A percentile compares a stretch with the other conserved stretches of the same genome.
Conservation (phyloP, 2,113 vertebrate genomes). For the Brachionichthys hirsutus region DNA sequence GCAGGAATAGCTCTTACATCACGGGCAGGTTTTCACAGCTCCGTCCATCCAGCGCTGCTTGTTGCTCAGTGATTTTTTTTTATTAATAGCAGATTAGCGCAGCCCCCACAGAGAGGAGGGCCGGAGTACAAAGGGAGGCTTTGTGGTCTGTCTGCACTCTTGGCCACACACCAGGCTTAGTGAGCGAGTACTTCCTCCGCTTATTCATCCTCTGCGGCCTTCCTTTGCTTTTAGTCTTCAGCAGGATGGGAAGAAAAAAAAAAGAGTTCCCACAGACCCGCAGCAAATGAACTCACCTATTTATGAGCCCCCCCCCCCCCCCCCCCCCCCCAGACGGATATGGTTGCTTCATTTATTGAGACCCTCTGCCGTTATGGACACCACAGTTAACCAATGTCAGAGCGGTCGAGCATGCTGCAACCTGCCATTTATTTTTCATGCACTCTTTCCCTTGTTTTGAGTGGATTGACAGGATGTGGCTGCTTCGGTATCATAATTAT, state of each 20-base stretch:
- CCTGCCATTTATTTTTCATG: slow-evolving; percentile 69
- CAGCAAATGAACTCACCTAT: slow-evolving; percentile 70
- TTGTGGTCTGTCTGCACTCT: slow-evolving; percentile 79
- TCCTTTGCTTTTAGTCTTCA: slow-evolving; percentile 73
- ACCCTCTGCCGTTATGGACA: slow-evolving; percentile 46
- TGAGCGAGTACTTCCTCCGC: slow-evolving; percentile 80
- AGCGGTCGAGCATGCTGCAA: slow-evolving; percentile 45
- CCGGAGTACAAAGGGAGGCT: slow-evolving; percentile 75
- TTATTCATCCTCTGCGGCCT: slow-evolving; percentile 76
- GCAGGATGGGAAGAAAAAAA: slow-evolving; percentile 62
- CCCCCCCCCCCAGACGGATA: slow-evolving; percentile 38
- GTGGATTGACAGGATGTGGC: slow-evolving; percentile 63
- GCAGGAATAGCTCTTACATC: slow-evolving; percentile 55
- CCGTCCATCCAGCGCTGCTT: slow-evolving; percentile 53
- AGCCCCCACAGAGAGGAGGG: slow-evolving; percentile 69
- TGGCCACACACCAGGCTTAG: slow-evolving; percentile 82
- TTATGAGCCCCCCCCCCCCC: slow-evolving; percentile 51
- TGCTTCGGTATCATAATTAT: slow-evolving; percentile 76
- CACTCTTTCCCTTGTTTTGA: slow-evolving; percentile 55
- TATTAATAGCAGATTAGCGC: slow-evolving; percentile 82
- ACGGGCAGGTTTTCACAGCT: slow-evolving; percentile 54
- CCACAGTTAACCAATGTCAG: slow-evolving; percentile 58
- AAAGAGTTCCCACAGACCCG: slow-evolving; percentile 74
- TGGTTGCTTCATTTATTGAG: slow-evolving; percentile 43
- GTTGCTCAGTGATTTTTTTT: slow-evolving; percentile 62